Evolutionary conservation across 2,888 invertebrate species (phyloP), one percentile per base, ranked within the genome.

Genomic region (Ennomos quercinarius): DNA sequence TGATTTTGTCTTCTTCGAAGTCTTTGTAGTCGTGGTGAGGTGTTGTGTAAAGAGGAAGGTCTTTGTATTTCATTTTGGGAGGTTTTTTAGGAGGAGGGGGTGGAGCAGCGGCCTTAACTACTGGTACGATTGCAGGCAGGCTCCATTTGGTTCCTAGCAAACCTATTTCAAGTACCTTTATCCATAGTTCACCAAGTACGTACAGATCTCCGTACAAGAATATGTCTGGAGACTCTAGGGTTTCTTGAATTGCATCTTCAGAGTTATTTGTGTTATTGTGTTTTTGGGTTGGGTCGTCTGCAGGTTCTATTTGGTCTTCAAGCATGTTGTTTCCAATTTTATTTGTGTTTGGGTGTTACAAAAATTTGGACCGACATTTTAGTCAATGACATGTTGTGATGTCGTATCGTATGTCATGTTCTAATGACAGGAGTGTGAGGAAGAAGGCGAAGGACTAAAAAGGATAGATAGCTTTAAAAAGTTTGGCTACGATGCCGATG

Each of bases 11-110:
- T 45, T 72, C 62, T 0, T 72, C 0, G 5, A 78, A 78, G 0
- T 84, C 77, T 56, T 87, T 84, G 60, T 87, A 89, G 1, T 83
- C 80, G 9, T 70, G 67, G 52, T 89, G 86, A 0, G 86, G 89
- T 1, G 74, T 69, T 46, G 74, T 56, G 68, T 89, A 87, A 0
- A 88, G 12, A 0, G 89, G 84, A 0, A 91, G 63, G 2, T 90
- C 89, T 54, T 74, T 77, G 50, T 81, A 86, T 57, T 75, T 86
- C 87, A 88, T 88, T 2, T 74, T 73, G 0, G 87, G 83, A 0
- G 89, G 89, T 51, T 63, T 81, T 38, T 72, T 54, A 0, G 85
- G 84, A 2, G 68, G 39, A 2, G 73, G 74, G 0, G 68, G 52
- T 0, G 56, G 60, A 0, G 61, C 41, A 0, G 68, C 69, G 1